Evolutionary conservation across 2,888 invertebrate genomes (phyloP).

Genomic region (Cabera pusaria): DNA sequence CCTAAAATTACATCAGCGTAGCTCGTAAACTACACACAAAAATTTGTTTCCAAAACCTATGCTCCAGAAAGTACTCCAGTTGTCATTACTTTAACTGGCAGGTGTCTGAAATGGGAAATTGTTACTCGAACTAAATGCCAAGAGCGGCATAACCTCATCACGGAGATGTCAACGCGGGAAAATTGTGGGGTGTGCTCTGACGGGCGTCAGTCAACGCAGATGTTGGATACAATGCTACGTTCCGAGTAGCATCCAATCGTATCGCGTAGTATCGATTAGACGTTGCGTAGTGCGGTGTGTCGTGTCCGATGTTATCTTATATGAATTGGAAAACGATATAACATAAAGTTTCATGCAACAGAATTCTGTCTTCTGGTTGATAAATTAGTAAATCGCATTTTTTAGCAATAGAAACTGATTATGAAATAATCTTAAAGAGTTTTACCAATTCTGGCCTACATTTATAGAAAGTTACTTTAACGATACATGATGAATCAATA

Average conservation of each 20-base stretch:
- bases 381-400: too few species aligned
- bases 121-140: constrained; percentile 31
- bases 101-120: constrained; percentile 28
- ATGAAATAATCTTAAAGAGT: too few species aligned
- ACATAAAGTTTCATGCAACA: too few species aligned
- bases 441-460: too few species aligned
- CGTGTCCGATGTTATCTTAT: too few species aligned
- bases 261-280: constrained; percentile 16
- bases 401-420: too few species aligned
- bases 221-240: constrained; percentile 17
- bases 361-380: too few species aligned
- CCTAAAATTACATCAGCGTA: too few species aligned
- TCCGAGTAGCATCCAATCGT: constrained; percentile 6
- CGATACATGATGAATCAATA: too few species aligned
- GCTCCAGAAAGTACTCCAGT: constrained; percentile 9
- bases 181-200: constrained; percentile 36
- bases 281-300: constrained; percentile 4
- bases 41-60: constrained; percentile 16
- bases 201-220: constrained; percentile 25
- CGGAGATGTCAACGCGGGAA: constrained; percentile 40
- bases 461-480: too few species aligned
- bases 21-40: background rate
- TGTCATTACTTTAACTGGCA: constrained; percentile 21
- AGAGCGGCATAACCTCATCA: constrained; percentile 33
- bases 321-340: too few species aligned